Evolutionary conservation across 2,888 invertebrate species (phyloP).

Genomic region (Lamellibrachia columna): DNA sequence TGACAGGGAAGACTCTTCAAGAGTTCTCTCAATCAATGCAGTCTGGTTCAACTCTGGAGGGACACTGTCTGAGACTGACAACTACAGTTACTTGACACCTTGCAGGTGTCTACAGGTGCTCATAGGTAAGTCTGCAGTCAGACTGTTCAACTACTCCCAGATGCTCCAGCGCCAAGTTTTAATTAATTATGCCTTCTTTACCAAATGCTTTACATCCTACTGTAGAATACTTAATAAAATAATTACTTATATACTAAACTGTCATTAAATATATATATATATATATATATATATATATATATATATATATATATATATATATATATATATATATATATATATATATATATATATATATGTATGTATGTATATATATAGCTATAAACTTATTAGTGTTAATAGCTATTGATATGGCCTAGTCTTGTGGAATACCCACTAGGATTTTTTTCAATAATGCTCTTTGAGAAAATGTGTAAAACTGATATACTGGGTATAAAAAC

Average conservation of each 20-base stretch:
- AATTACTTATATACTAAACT: neutral
- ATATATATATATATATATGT: neutral
- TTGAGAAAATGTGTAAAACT: neutral
- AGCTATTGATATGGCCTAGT: neutral
- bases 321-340: neutral
- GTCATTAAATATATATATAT: neutral
- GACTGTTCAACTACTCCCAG: neutral
- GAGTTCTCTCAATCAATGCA: neutral
- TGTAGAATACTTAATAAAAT: neutral
- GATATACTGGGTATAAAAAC: neutral
- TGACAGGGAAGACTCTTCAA: neutral
- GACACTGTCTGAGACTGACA: neutral
- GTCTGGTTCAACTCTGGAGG: neutral
- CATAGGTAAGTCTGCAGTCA: neutral
- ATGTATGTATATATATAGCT: neutral
- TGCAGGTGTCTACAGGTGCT: neutral
- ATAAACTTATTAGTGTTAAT: neutral
- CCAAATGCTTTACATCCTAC: neutral
- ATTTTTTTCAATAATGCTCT: neutral
- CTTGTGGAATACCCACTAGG: neutral
- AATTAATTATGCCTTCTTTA: neutral
- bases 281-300: neutral
- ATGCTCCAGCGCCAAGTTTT: neutral
- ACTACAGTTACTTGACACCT: neutral
- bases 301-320: neutral